Conservation (phyloP, 2,888 invertebrate genomes). For the Agrilus cyanescens region DNA sequence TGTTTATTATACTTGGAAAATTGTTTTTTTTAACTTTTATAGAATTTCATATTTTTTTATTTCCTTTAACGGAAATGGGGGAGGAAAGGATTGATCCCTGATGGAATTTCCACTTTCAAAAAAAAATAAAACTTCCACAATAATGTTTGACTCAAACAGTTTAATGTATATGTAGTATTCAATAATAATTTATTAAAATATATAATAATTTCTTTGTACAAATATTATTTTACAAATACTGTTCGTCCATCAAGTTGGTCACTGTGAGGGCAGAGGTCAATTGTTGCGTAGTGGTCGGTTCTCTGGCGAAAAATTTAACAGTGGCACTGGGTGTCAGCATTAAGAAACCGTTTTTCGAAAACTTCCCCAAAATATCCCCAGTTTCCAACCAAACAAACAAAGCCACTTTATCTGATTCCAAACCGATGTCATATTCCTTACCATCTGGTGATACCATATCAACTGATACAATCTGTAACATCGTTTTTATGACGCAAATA, state of each 20-base stretch:
- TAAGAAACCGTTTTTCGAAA: constrained; percentile 65
- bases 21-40: too few species aligned
- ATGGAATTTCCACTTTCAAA: too few species aligned
- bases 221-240: constrained; percentile 4
- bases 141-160: too few species aligned
- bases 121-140: too few species aligned
- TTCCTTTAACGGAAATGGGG: too few species aligned
- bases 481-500: constrained; percentile 1
- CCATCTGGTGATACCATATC: constrained; percentile 15
- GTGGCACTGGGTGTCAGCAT: constrained; percentile 20
- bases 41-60: too few species aligned
- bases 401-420: constrained; percentile 43
- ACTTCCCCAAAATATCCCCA: constrained; percentile 43
- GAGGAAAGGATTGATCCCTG: too few species aligned
- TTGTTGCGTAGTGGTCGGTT: constrained; percentile 14
- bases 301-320: constrained; percentile 21
- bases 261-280: constrained; percentile 22
- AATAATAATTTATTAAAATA: too few species aligned
- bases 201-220: too few species aligned
- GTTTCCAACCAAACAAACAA: constrained; percentile 61
- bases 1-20: too few species aligned
- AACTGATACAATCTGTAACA: constrained; percentile 18
- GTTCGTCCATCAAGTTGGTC: constrained; percentile 21
- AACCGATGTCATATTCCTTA: constrained; percentile 27
- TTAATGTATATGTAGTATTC: too few species aligned